Evolutionary conservation across 2,888 invertebrate genomes (phyloP).

Genomic region (Lasioglossum figueresi): DNA sequence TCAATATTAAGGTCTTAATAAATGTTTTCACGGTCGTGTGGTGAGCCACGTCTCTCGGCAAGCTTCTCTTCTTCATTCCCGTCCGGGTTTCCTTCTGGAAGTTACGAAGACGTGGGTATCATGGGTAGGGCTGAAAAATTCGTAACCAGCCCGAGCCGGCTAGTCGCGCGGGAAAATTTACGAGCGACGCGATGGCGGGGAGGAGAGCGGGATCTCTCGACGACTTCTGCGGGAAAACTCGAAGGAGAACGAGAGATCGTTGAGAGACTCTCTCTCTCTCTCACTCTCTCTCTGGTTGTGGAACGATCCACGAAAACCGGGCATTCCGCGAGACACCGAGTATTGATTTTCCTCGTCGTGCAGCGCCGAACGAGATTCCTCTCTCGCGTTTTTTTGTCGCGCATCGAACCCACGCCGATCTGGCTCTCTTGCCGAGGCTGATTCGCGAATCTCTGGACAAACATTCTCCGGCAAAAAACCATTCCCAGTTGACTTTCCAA

Average conservation of each 20-base stretch:
- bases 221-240: background rate
- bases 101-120: background rate
- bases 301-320: constrained; percentile 19
- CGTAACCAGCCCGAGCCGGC: background rate
- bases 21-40: constrained; percentile 12
- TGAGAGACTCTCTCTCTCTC: background rate
- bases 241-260: background rate
- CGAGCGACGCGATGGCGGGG: background rate
- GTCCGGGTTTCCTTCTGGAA: background rate
- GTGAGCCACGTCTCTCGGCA: background rate
- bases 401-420: constrained; percentile 7
- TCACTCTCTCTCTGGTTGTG: background rate
- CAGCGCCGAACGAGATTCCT: constrained; percentile 10
- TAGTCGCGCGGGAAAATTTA: background rate
- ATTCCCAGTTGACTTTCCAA: background rate
- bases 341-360: constrained; percentile 33
- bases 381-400: constrained; percentile 3
- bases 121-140: background rate
- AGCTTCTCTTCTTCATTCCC: constrained; percentile 16
- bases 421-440: background rate
- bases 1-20: constrained; percentile 17
- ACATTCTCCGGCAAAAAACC: background rate
- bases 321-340: constrained; percentile 15
- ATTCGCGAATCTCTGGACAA: background rate
- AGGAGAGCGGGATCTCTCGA: background rate